phyloP scores from a whole-genome alignment of 1,140 invertebrate species.

The Calliopsis andreniformis region DNA sequence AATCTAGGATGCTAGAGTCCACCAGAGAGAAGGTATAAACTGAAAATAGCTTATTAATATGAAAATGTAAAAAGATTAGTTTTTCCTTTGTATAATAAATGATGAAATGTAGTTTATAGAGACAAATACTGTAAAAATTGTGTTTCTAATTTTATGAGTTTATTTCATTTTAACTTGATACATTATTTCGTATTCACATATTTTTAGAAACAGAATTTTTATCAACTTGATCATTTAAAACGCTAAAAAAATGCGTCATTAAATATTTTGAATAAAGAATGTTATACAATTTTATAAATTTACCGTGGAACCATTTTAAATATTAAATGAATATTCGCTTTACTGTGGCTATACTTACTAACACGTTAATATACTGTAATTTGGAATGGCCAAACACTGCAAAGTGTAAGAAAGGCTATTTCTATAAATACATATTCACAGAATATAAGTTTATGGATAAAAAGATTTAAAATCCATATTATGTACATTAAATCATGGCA shows the following conservation, averaged over 20 bases:
- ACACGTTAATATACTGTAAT: too few relatives aligned
- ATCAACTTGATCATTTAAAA: neutral
- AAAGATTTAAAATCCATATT: neutral
- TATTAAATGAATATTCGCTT: neutral
- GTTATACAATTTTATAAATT: neutral
- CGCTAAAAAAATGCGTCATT: neutral
- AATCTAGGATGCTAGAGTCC: neutral
- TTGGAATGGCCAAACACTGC: too few relatives aligned
- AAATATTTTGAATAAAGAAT: neutral
- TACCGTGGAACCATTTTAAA: neutral
- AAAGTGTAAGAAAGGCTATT: neutral
- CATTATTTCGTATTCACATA: neutral
- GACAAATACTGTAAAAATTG: neutral
- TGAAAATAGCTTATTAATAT: neutral
- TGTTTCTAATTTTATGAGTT: neutral
- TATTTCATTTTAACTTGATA: neutral
- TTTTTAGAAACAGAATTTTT: too few relatives aligned
- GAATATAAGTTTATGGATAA: neutral
- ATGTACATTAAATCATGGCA: neutral
- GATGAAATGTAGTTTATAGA: constrained; percentile 5
- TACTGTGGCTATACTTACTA: too few relatives aligned
- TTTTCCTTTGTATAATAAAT: constrained; percentile 3
- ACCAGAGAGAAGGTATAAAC: neutral
- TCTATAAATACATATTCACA: constrained; percentile 15
- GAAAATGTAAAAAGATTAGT: neutral